These are phyloP conservation scores for Bergia puertoricense DNA, from an alignment of 92 coral and sea anemone genomes.

Conservation along the genomic window DNA sequence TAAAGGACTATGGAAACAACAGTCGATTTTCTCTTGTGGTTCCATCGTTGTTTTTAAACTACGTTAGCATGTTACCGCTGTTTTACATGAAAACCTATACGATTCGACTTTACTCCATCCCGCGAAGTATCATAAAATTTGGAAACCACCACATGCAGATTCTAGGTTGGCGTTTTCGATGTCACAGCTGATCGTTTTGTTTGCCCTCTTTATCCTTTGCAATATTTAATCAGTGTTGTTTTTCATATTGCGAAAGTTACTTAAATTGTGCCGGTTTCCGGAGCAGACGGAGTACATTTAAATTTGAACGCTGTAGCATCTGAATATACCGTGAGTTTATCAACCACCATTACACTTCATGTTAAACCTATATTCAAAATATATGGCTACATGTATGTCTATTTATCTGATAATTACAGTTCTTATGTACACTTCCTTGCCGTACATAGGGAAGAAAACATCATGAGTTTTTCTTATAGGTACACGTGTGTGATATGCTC, in stretches of 20 bases:
- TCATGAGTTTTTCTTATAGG: neutral
- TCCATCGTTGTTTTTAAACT: neutral
- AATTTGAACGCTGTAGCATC: neutral
- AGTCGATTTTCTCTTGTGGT: neutral
- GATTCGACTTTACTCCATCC: neutral
- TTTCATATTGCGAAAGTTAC: neutral
- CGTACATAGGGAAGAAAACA: neutral
- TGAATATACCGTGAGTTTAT: neutral
- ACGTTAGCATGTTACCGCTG: neutral
- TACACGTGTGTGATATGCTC: neutral
- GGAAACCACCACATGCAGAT: no score
- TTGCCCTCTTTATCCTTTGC: neutral
- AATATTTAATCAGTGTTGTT: neutral
- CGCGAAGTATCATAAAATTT: no score
- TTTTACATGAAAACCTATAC: neutral
- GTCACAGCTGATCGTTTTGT: neutral
- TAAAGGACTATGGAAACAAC: neutral
- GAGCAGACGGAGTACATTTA: no score
- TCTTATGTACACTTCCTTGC: no score
- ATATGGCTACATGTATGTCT: no score
- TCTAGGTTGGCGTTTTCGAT: neutral
- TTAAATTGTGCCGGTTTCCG: no score
- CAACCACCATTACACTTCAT: neutral
- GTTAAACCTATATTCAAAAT: neutral
- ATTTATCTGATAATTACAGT: neutral